phyloP scores from a whole-genome alignment of 2,888 invertebrate species.

The Eupeodes luniger region DNA sequence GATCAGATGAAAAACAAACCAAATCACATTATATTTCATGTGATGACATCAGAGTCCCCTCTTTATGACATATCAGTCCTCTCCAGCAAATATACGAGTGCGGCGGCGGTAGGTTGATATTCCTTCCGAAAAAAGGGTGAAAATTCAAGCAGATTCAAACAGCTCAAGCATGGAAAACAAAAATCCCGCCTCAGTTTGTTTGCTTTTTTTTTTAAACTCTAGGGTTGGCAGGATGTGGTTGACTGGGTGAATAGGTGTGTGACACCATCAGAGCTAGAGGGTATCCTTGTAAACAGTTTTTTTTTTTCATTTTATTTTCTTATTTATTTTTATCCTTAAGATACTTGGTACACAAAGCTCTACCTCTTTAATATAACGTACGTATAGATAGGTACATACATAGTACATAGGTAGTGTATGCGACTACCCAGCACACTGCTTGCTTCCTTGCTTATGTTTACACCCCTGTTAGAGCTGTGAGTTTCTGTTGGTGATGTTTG shows the following conservation, averaged over 20 bases:
- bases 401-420: no score
- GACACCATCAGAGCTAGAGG: constrained; percentile 11
- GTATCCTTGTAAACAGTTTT: constrained; percentile 39
- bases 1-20: constrained; percentile 43
- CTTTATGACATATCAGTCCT: constrained; percentile 19
- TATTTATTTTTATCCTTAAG: constrained; percentile 51
- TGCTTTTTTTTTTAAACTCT: constrained; percentile 3
- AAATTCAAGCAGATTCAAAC: constrained; percentile 7
- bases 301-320: constrained; percentile 10
- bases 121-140: constrained; percentile 15
- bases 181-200: constrained; percentile 24
- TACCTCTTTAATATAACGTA: not conserved
- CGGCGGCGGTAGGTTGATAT: not conserved
- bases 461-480: no score
- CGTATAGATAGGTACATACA: no score
- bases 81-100: not conserved
- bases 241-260: not conserved
- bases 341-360: constrained; percentile 38
- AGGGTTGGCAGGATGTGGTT: constrained; percentile 27
- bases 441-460: not conserved
- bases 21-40: constrained; percentile 38
- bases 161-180: constrained; percentile 19
- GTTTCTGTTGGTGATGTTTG: constrained; percentile 30
- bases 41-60: constrained; percentile 33
- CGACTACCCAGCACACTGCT: not conserved